These are phyloP conservation scores for Holothuria glaberrima DNA, from an alignment of 35 echinoderm and acorn worm species.

Conservation along the genomic window DNA sequence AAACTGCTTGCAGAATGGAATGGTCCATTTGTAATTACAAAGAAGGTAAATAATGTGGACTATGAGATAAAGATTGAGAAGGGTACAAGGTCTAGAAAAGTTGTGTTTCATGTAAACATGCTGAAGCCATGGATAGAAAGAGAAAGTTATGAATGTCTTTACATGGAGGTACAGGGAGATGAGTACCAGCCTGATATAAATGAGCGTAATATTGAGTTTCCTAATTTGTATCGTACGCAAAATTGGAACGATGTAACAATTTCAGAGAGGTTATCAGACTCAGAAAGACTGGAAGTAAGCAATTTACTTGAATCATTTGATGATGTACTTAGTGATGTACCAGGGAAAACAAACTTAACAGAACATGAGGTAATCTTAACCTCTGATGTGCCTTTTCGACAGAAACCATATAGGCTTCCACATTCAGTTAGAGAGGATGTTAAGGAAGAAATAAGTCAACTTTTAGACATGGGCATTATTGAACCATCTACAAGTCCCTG, in stretches of 20 bases:
- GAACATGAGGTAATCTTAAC: conserved; percentile 24
- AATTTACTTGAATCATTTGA: not conserved
- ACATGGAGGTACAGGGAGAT: not conserved
- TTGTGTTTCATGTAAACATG: conserved; percentile 22
- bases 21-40: conserved; percentile 52
- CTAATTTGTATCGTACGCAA: conserved; percentile 19
- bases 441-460: conserved; percentile 9
- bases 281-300: not conserved
- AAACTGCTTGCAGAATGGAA: conserved; percentile 62
- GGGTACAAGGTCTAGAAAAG: not conserved
- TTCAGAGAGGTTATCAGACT: not conserved
- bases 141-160: not conserved
- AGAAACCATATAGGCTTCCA: conserved; percentile 53
- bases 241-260: not conserved
- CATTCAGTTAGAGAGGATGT: conserved; percentile 18
- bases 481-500: conserved; percentile 33
- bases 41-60: conserved; percentile 28
- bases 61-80: not conserved
- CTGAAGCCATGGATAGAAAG: not conserved
- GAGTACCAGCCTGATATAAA: not conserved
- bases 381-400: not conserved
- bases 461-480: conserved; percentile 30
- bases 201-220: not conserved
- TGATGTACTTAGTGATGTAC: conserved; percentile 43
- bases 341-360: conserved; percentile 32